Conservation (phyloP, 2,888 invertebrate genomes). For the Cantharis rufa region DNA sequence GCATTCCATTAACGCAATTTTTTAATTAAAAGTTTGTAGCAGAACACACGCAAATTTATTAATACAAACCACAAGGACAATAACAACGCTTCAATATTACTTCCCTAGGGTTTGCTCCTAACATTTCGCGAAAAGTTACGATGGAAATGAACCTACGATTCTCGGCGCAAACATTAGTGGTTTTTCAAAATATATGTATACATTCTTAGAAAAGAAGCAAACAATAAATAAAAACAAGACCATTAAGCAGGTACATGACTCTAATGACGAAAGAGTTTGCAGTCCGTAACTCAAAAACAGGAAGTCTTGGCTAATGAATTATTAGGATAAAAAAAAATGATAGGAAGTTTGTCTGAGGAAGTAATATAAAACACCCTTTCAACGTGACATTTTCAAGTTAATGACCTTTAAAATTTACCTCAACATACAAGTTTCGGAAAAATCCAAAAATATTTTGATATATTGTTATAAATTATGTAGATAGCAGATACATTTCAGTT, state of each 20-base stretch:
- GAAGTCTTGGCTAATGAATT: not conserved
- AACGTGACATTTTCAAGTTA: not conserved
- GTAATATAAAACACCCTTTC: not conserved
- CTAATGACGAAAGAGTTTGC: not conserved
- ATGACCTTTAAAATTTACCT: not conserved
- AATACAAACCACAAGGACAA: not conserved
- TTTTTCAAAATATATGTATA: not conserved
- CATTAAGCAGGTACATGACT: not conserved
- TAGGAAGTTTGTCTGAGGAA: not conserved
- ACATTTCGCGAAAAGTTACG: not conserved
- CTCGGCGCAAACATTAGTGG: not conserved
- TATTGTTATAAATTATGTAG: not conserved
- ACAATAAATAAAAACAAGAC: not conserved
- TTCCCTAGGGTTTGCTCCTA: not conserved
- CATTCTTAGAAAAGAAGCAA: not conserved
- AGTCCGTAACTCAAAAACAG: not conserved
- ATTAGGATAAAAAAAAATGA: not conserved
- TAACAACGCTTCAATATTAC: not conserved
- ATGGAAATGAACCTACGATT: not conserved
- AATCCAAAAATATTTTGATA: not conserved
- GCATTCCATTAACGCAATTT: not conserved
- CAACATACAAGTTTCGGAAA: not conserved
- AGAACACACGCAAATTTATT: not conserved
- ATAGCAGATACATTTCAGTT: not conserved
- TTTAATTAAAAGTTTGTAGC: not conserved